phyloP scores from a whole-genome alignment of 2,888 invertebrate species.

The Leptogaster cylindrica region DNA sequence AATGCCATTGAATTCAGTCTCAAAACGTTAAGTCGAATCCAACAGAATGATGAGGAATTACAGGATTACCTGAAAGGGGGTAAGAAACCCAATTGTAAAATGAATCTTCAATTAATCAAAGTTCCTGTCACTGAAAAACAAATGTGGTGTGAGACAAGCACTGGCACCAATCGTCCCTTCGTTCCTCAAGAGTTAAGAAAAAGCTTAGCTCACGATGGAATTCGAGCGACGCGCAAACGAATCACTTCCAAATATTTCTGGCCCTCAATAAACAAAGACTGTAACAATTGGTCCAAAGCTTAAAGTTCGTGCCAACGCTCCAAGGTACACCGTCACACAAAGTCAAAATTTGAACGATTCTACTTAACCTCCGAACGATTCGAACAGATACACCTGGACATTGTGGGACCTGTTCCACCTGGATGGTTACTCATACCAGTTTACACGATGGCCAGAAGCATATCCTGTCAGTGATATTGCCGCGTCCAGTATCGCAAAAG shows the following conservation, averaged over 20 bases:
- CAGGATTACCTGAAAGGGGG: background rate
- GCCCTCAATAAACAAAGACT: constrained; percentile 8
- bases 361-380: constrained; percentile 28
- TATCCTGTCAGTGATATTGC: constrained; percentile 41
- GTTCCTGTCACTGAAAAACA: background rate
- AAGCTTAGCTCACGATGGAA: background rate
- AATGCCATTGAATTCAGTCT: background rate
- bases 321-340: constrained; percentile 7
- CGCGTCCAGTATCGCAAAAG: constrained; percentile 41
- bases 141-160: background rate
- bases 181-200: background rate
- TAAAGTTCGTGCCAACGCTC: constrained; percentile 3
- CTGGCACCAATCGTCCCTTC: background rate
- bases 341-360: background rate
- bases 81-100: background rate
- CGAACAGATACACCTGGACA: constrained; percentile 52
- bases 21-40: background rate
- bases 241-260: constrained; percentile 34
- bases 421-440: constrained; percentile 35
- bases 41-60: background rate
- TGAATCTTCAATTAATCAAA: background rate
- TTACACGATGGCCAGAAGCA: constrained; percentile 46
- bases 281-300: constrained; percentile 9
- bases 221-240: background rate
- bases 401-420: constrained; percentile 54